Evolutionary conservation across 2,797 vertebrate genomes (phyloP), one percentile per base, ranked within the genome.

Genomic region (Falco berigora): DNA sequence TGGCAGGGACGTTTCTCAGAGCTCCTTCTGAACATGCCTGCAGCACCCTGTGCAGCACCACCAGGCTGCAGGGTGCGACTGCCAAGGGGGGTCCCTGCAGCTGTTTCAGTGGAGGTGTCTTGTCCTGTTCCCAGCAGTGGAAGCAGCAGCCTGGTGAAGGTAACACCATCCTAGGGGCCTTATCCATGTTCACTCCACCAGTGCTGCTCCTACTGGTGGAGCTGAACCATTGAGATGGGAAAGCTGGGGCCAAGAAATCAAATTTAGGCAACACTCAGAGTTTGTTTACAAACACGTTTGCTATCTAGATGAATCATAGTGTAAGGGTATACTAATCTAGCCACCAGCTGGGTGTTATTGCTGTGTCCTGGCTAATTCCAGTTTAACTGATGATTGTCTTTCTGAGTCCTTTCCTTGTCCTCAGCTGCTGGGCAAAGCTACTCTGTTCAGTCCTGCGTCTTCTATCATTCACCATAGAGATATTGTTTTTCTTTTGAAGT

Each of bases 71-170:
- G 59, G 30, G 24, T 59, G 38, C 2, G 4, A 15, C 36, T 46
- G 19, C 59, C 36, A 61, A 49, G 23, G 9, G 20, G 2, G 15
- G 5, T 38, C 4, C 0, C 0, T 21, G 63, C 0, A 1, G 49
- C 7, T 14, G 13, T 40, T 42, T 20, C n/a, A 6, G 1, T 20
- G 25, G 16, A 69, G 18, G 49, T 18, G 8, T 59, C 42, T 68
- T 40, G 24, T 73, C 32, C 32, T 64, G 18, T 6, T 92, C 25
- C 68, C 27, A 15, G 63, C 0, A 1, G 4, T 66, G 36, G 44
- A 58, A 77, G 12, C 0, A 0, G 14, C 24, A 18, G 0, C 6
- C 67, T 72, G 46, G 62, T 59, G 50, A 76, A 52, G 47, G 12
- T 59, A 3, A 52, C n/a, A 32, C 50, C n/a, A 40, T 19, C 34